Base-by-base conservation (phyloP, 2,797 vertebrate species). In the Enteromius argenteus region DNA sequence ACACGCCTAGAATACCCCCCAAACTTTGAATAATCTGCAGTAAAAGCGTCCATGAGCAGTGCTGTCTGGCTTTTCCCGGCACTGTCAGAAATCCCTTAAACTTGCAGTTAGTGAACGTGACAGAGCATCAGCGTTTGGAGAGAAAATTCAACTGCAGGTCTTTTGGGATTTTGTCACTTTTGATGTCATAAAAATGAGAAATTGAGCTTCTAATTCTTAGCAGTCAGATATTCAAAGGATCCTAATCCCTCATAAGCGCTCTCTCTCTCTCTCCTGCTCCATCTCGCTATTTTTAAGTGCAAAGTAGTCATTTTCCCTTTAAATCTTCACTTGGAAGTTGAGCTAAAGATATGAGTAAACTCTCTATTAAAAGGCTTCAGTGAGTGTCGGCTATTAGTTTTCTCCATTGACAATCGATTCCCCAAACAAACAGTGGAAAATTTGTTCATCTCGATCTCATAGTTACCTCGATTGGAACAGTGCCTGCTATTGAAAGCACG, bases 401-500 rank as follows among this genome's bases (percentile, higher is more conserved):
- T 60, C 17, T 51, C 42, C 32, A n/a, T 19, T 64, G 80, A 21
- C 53, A 64, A 72, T 87, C 62, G 64, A 39, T 78, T 58, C 19
- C 23, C n/a, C 42, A 14, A 68, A 51, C 64, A n/a, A 21, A 39
- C 19, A 9, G 2, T 49, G 23, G 68, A 75, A 35, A 51, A 73
- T 69, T 2, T 2, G 49, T 11, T 71, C 46, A 6, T 30, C 30
- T 77, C n/a, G 14, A 67, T 84, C 73, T 71, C 72, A 23, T 2
- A 56, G 49, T 67, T 73, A n/a, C n/a, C 13, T 60, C 44, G 46
- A 81, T 77, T 87, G 68, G 76, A 90, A 86, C 64, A 91, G 91
- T 93, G 91, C 93, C 93, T 95, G 15, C 88, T 94, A 93, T 89
- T 95, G 93, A 95, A 94, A 94, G 92, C 92, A 35, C 51, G 42